Conservation (phyloP, 2,888 invertebrate species). For the Hirtodrosophila confusa region DNA sequence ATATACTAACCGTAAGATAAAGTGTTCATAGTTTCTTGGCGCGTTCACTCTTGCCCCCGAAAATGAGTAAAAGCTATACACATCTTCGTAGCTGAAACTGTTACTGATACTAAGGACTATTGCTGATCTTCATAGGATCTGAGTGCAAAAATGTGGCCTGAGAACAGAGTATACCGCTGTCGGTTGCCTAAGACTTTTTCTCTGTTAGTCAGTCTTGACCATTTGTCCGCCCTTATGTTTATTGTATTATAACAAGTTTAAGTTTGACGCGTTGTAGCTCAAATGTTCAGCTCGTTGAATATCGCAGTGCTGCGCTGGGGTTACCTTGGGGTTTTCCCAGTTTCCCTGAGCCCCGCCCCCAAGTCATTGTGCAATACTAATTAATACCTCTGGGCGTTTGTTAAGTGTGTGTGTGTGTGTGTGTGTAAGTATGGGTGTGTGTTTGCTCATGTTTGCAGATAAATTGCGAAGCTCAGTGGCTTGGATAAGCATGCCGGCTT, state of each 20-base stretch:
- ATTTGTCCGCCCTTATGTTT: constrained; percentile 29
- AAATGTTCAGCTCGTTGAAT: constrained; percentile 32
- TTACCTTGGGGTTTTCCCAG: constrained; percentile 6
- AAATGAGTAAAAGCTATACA: too few species aligned
- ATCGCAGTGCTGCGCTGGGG: constrained; percentile 7
- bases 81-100: too few species aligned
- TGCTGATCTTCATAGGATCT: too few species aligned
- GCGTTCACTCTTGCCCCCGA: too few species aligned
- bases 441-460: constrained; percentile 54
- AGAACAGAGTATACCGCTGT: too few species aligned
- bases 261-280: constrained; percentile 44
- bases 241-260: constrained; percentile 61
- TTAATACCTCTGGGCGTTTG: constrained; percentile 70
- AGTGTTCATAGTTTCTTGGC: too few species aligned
- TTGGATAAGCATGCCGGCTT: constrained; percentile 74
- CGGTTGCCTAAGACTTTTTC: too few species aligned
- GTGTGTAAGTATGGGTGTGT: constrained; percentile 21
- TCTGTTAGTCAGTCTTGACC: constrained; percentile 1
- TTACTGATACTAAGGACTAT: too few species aligned
- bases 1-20: too few species aligned
- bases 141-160: too few species aligned
- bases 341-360: constrained; percentile 4
- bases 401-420: constrained; percentile 18
- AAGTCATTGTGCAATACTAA: constrained; percentile 59
- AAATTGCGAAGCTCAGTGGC: constrained; percentile 72